A percentile compares a stretch with the other conserved stretches of the same genome.
Evolutionary conservation across 2,888 invertebrate genomes (phyloP).

Genomic region (Lasius platythorax): DNA sequence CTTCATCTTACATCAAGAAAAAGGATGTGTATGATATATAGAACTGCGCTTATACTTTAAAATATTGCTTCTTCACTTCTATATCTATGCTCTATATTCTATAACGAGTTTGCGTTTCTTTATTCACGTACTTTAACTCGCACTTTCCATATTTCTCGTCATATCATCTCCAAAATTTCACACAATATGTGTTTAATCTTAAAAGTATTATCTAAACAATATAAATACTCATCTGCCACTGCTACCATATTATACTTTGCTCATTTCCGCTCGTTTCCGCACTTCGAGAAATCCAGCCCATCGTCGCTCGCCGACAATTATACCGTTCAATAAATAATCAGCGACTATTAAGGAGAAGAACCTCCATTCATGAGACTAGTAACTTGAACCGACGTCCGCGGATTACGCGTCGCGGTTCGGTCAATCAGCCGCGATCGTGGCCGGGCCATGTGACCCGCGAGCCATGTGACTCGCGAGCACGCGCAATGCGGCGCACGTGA

Average conservation of each 20-base stretch:
- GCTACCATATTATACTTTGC: neutral
- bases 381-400: neutral
- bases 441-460: neutral
- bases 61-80: neutral
- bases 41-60: neutral
- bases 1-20: neutral
- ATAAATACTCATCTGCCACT: neutral
- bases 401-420: neutral
- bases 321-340: neutral
- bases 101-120: neutral
- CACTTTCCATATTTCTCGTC: neutral
- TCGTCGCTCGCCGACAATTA: conserved; percentile 4
- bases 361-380: conserved; percentile 1
- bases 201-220: no score
- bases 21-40: neutral
- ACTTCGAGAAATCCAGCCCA: neutral
- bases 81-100: neutral
- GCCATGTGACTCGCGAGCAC: conserved; percentile 56
- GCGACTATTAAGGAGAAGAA: neutral
- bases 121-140: neutral
- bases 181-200: neutral
- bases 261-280: neutral
- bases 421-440: conserved; percentile 4
- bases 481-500: conserved; percentile 62
- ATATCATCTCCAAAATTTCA: neutral